Percentiles rank a stretch among this genome's conserved stretches.
Conservation (phyloP, 2,888 invertebrate genomes). For the Meloe dianella region DNA sequence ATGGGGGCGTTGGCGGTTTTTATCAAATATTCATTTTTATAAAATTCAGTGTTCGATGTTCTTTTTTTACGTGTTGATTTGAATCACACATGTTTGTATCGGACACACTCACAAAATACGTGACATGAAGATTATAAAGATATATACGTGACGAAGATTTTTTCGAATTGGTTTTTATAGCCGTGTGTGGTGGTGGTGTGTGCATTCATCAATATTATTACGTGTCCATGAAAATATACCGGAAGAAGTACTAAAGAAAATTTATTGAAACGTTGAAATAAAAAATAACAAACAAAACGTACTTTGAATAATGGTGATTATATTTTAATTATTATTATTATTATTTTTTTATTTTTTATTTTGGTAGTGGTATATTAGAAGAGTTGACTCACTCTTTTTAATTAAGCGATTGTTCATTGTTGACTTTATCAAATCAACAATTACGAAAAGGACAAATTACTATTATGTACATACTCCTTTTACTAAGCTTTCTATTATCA, state of each 20-base stretch:
- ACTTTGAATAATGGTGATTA: not conserved
- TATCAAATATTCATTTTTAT: not conserved
- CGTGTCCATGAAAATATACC: constrained; percentile 5
- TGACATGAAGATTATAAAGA: constrained; percentile 18
- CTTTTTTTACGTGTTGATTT: not conserved
- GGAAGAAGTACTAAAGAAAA: constrained; percentile 1
- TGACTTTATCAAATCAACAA: constrained; percentile 2
- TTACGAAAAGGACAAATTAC: not conserved
- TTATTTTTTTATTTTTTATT: no score
- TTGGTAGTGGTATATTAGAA: not conserved
- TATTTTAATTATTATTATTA: constrained; percentile 2
- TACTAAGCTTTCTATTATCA: not conserved
- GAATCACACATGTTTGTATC: constrained; percentile 19
- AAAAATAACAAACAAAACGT: not conserved
- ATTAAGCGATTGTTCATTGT: not conserved
- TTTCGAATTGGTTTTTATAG: constrained; percentile 10
- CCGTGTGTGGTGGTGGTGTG: no score
- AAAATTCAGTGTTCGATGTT: not conserved
- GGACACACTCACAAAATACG: constrained; percentile 22
- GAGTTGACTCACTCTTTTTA: constrained; percentile 10
- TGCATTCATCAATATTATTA: constrained; percentile 1
- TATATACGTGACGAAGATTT: constrained; percentile 23
- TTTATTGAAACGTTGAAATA: not conserved
- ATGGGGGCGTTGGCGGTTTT: not conserved
- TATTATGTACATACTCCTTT: not conserved